Percentiles rank a stretch among this genome's conserved stretches.
Conservation (phyloP, 1,140 invertebrate species). For the Nymphalis io region DNA sequence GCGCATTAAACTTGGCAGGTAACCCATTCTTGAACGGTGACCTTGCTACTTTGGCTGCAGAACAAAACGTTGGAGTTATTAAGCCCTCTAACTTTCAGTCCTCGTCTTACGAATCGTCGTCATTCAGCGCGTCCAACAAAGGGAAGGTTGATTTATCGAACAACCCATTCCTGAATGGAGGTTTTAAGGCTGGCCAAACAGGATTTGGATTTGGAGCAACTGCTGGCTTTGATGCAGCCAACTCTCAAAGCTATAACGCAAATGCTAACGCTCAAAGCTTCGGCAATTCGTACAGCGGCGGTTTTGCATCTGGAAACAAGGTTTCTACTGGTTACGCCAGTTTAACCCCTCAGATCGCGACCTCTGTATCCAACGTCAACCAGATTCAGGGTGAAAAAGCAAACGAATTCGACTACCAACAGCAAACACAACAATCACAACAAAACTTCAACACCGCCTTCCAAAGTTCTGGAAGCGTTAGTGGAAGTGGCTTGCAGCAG, state of each 20-base stretch:
- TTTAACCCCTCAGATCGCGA: constrained; percentile 62
- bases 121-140: constrained; percentile 45
- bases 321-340: constrained; percentile 52
- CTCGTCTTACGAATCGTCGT: constrained; percentile 53
- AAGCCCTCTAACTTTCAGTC: constrained; percentile 48
- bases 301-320: constrained; percentile 42
- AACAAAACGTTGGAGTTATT: constrained; percentile 3
- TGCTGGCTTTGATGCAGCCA: constrained; percentile 17
- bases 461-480: constrained; percentile 55
- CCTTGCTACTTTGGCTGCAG: constrained; percentile 51
- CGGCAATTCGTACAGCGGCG: constrained; percentile 18
- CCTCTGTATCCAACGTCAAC: constrained; percentile 58
- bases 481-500: constrained; percentile 66
- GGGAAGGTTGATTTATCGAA: constrained; percentile 52
- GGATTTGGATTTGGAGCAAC: constrained; percentile 29
- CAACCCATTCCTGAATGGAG: constrained; percentile 54
- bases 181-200: constrained; percentile 38
- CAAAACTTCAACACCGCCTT: constrained; percentile 62
- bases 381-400: constrained; percentile 64
- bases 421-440: constrained; percentile 59
- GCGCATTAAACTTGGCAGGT: constrained; percentile 50
- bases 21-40: constrained; percentile 75
- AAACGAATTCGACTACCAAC: constrained; percentile 56
- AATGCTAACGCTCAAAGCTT: constrained; percentile 37
- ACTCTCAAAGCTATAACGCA: constrained; percentile 16